These are phyloP conservation scores for Marisa cornuarietis DNA, from an alignment of 1,140 invertebrate genomes.

Conservation along the genomic window DNA sequence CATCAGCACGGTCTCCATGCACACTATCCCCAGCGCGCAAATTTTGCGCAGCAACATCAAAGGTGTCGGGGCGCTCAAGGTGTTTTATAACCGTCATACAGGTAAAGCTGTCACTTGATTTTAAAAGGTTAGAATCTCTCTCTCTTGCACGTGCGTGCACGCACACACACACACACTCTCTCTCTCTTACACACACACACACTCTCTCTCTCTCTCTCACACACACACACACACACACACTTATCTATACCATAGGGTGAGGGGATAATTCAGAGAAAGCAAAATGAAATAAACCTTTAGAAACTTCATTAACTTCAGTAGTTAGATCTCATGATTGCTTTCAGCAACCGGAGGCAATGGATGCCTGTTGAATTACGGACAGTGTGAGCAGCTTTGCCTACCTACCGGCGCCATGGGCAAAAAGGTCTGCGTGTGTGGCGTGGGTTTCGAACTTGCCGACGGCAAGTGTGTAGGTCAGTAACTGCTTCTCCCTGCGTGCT, in stretches of 20 bases:
- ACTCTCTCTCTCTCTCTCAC: no score
- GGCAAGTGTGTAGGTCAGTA: slow-evolving; percentile 80
- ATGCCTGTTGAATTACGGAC: slow-evolving; percentile 86
- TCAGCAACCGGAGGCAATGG: slow-evolving; percentile 33
- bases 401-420: slow-evolving; percentile 75
- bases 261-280: no score
- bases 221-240: background rate
- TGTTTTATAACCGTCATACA: slow-evolving; percentile 43
- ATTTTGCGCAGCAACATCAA: slow-evolving; percentile 38
- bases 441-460: slow-evolving; percentile 79
- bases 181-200: no score
- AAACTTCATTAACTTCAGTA: background rate
- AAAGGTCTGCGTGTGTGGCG: slow-evolving; percentile 82
- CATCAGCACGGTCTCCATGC: slow-evolving; percentile 29
- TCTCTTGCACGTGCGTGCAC: no score
- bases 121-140: no score
- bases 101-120: slow-evolving; percentile 7
- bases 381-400: slow-evolving; percentile 92
- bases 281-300: no score
- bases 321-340: background rate
- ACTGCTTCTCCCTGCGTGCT: slow-evolving; percentile 48
- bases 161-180: no score
- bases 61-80: slow-evolving; percentile 31
- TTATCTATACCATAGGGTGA: no score
- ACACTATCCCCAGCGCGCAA: slow-evolving; percentile 32